These are phyloP conservation scores for Tuta absoluta DNA, from an alignment of 2,888 invertebrate genomes.

Conservation along the genomic window DNA sequence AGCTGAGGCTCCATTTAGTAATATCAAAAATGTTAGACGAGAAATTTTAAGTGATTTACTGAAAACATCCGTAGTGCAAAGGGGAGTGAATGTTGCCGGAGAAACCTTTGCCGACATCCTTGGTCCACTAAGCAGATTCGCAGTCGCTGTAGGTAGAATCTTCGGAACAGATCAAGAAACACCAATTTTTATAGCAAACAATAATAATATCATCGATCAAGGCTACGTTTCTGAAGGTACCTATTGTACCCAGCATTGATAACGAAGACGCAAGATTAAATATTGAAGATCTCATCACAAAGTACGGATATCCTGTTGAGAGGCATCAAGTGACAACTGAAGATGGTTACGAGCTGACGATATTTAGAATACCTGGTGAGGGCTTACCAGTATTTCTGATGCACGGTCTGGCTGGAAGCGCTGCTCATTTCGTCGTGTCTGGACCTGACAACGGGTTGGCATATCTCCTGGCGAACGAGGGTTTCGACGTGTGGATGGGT, in stretches of 20 bases:
- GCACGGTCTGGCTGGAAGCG: constrained; percentile 63
- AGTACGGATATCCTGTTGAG: constrained; percentile 57
- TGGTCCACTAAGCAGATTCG: constrained; percentile 38
- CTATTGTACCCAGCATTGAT: constrained; percentile 42
- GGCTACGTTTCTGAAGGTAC: constrained; percentile 44
- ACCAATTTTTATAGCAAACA: constrained; percentile 40
- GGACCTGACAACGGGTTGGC: constrained; percentile 58
- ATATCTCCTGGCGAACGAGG: constrained; percentile 79
- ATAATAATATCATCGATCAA: constrained; percentile 43
- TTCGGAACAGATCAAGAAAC: constrained; percentile 37
- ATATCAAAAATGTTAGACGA: neutral
- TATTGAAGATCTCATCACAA: constrained; percentile 48
- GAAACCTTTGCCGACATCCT: constrained; percentile 42
- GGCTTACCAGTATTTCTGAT: constrained; percentile 57
- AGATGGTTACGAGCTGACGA: constrained; percentile 55
- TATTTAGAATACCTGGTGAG: constrained; percentile 57
- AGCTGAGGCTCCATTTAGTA: neutral
- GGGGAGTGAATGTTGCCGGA: constrained; percentile 26
- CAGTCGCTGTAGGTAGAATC: constrained; percentile 42
- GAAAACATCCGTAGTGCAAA: neutral
- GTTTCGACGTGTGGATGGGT: constrained; percentile 89
- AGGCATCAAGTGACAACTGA: constrained; percentile 51
- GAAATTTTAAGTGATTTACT: neutral
- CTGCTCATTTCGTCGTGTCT: constrained; percentile 61
- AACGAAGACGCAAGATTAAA: constrained; percentile 54